Evolutionary conservation across 1,140 invertebrate genomes (phyloP).

Genomic region (Eueides isabella): DNA sequence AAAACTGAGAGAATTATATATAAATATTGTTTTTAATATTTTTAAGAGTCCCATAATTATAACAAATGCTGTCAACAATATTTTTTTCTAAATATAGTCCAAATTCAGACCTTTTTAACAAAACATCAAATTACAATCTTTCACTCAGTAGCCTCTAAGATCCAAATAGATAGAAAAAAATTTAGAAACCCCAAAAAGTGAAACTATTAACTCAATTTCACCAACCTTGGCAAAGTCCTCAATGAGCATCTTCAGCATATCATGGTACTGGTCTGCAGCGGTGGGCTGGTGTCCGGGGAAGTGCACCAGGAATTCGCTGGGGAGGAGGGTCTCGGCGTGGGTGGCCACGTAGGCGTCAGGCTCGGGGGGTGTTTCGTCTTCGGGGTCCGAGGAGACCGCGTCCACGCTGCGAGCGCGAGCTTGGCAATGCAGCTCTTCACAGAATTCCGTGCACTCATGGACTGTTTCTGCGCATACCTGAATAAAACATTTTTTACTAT

Average conservation of each 20-base stretch:
- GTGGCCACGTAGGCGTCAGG: slow-evolving; percentile 63
- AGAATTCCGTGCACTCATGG: slow-evolving; percentile 74
- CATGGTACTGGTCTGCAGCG: slow-evolving; percentile 40
- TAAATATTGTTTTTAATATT: too few species aligned
- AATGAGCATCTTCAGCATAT: slow-evolving; percentile 53
- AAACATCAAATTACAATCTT: too few species aligned
- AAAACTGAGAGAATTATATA: too few species aligned
- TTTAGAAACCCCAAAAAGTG: too few species aligned
- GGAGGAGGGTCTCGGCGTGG: slow-evolving; percentile 61
- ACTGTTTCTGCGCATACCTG: slow-evolving; percentile 57
- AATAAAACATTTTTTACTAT: background rate
- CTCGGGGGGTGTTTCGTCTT: slow-evolving; percentile 52
- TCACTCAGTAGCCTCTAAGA: background rate
- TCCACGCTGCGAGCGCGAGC: slow-evolving; percentile 69
- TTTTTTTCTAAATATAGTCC: too few species aligned
- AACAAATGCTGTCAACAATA: too few species aligned
- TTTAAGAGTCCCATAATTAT: too few species aligned
- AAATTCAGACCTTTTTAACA: too few species aligned
- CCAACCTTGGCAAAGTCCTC: slow-evolving; percentile 64
- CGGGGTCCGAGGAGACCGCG: slow-evolving; percentile 63
- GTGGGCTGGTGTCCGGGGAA: slow-evolving; percentile 47
- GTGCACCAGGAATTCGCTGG: slow-evolving; percentile 58
- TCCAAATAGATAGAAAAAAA: background rate
- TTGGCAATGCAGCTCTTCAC: slow-evolving; percentile 78
- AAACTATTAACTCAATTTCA: too few species aligned